A percentile compares a stretch with the other conserved stretches of the same genome.
phyloP scores from a whole-genome alignment of 2,113 vertebrate species.

The Hiodon alosoides region DNA sequence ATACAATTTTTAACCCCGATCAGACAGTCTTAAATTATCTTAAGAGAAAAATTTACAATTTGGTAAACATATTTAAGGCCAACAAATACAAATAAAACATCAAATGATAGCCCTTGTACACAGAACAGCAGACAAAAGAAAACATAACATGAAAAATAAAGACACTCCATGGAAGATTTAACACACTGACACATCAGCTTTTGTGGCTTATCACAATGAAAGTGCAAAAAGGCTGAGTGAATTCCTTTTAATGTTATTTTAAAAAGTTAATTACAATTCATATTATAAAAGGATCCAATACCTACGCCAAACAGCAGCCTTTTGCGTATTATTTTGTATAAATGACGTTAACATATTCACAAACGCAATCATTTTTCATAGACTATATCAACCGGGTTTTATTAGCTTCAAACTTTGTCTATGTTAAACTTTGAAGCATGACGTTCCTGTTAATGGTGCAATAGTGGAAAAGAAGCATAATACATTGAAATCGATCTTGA shows the following conservation, averaged over 20 bases:
- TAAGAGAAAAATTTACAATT: slow-evolving; percentile 8
- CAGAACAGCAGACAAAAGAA: background rate
- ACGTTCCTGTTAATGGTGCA: background rate
- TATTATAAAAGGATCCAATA: background rate
- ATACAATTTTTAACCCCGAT: slow-evolving; percentile 9
- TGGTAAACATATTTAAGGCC: slow-evolving; percentile 30
- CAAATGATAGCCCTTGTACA: slow-evolving; percentile 8
- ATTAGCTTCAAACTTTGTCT: too few relatives aligned
- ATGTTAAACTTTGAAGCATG: background rate
- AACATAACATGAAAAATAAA: background rate
- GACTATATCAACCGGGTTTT: too few relatives aligned
- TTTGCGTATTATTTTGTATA: too few relatives aligned
- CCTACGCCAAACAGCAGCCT: too few relatives aligned
- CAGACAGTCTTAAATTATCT: background rate
- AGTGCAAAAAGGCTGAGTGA: slow-evolving; percentile 17
- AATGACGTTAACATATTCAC: slow-evolving; percentile 6
- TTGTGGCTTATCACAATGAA: slow-evolving; percentile 11
- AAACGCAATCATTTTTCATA: background rate
- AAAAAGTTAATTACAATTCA: background rate
- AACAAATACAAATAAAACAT: slow-evolving; percentile 29
- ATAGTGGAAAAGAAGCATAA: background rate
- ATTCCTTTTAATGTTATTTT: background rate
- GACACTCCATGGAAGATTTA: background rate
- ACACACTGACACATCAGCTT: slow-evolving; percentile 1
- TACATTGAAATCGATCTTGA: background rate